phyloP scores from a whole-genome alignment of 2,113 vertebrate species.

The Willisornis vidua region DNA sequence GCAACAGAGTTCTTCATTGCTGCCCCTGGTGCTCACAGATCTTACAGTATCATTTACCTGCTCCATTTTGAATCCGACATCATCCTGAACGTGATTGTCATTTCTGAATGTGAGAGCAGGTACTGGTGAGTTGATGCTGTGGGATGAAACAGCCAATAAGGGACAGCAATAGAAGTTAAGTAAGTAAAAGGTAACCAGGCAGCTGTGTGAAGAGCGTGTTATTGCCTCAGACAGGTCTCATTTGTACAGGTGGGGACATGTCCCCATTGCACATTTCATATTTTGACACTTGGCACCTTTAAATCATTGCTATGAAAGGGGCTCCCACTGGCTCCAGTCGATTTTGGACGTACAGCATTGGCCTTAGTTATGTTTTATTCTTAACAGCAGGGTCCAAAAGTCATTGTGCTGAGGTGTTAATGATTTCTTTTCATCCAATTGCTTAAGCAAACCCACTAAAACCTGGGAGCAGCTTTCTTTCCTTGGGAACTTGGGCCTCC shows the following conservation, averaged over 20 bases:
- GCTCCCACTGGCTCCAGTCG: neutral
- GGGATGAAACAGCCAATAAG: neutral
- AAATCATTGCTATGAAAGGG: neutral
- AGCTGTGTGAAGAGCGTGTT: neutral
- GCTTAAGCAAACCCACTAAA: neutral
- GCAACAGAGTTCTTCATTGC: neutral
- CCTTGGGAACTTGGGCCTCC: neutral
- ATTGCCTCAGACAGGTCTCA: neutral
- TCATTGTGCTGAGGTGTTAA: neutral
- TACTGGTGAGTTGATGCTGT: neutral
- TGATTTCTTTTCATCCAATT: neutral
- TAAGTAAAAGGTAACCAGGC: neutral
- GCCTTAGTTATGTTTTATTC: neutral
- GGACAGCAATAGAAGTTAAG: neutral
- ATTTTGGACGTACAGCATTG: neutral
- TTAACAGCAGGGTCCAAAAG: neutral
- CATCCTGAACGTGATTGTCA: neutral
- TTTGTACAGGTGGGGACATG: neutral
- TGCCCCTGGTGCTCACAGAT: neutral
- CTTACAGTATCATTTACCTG: neutral
- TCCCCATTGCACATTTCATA: neutral
- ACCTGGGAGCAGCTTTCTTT: neutral
- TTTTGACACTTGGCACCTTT: neutral
- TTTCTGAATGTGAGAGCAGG: neutral
- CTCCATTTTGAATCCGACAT: fast-evolving